A percentile compares a stretch with the other conserved stretches of the same genome.
These are phyloP conservation scores for Styela plicata DNA, from an alignment of 23 tunicate genomes.

Conservation along the genomic window DNA sequence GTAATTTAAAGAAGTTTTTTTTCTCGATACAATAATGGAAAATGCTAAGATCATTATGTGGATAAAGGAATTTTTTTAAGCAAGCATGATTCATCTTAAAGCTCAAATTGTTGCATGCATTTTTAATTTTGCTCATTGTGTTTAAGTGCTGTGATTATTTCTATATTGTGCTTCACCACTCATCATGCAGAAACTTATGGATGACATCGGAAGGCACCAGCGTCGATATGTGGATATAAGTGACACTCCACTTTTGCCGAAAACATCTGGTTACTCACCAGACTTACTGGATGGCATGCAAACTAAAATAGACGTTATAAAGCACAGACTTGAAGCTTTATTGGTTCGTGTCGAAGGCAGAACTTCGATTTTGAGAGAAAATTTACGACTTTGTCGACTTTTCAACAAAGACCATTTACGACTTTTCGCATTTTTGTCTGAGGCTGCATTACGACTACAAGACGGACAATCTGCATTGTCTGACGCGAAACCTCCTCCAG, in stretches of 20 bases:
- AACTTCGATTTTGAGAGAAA: constrained; percentile 31
- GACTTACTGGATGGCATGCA: constrained; percentile 17
- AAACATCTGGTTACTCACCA: constrained; percentile 3
- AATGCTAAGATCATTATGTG: too few species aligned
- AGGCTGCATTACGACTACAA: constrained; percentile 34
- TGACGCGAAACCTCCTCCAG: constrained; percentile 43
- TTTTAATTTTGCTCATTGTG: not conserved
- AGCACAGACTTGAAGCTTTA: constrained; percentile 32
- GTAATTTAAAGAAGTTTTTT: too few species aligned
- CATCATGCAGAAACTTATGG: constrained; percentile 22
- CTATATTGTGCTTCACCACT: too few species aligned
- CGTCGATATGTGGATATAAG: constrained; percentile 19
- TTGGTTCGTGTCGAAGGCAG: constrained; percentile 19
- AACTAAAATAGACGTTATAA: constrained; percentile 29
- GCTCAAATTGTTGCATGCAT: not conserved
- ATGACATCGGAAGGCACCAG: constrained; percentile 33
- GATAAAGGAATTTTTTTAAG: too few species aligned
- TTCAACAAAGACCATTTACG: constrained; percentile 40
- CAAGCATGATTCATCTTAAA: not conserved
- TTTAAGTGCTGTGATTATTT: not conserved
- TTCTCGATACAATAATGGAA: too few species aligned
- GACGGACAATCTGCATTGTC: constrained; percentile 20
- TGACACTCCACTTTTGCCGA: constrained; percentile 28
- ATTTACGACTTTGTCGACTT: constrained; percentile 28
- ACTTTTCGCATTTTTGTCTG: constrained; percentile 50